phyloP scores from a whole-genome alignment of 2,797 vertebrate species.

The Enoplosus armatus region DNA sequence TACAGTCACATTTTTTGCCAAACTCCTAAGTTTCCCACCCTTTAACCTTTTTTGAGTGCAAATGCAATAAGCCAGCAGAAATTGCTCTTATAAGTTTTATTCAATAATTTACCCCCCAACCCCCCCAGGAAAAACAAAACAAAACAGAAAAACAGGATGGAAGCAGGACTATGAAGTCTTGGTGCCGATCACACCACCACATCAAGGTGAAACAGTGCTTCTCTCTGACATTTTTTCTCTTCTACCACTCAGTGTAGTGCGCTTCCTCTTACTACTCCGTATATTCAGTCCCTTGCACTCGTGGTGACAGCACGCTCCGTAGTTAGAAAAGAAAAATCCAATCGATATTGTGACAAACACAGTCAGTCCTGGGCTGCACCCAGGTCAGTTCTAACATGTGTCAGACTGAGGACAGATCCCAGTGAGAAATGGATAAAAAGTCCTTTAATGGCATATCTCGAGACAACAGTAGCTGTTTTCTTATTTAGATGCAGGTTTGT shows the following conservation, averaged over 20 bases:
- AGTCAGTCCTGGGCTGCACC: slow-evolving; percentile 50
- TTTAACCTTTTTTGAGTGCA: slow-evolving; percentile 78
- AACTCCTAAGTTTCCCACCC: slow-evolving; percentile 51
- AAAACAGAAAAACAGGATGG: slow-evolving; percentile 65
- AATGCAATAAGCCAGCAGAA: slow-evolving; percentile 83
- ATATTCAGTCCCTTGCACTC: slow-evolving; percentile 44
- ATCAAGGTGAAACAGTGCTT: slow-evolving; percentile 67
- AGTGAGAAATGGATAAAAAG: slow-evolving; percentile 54
- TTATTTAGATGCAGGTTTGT: slow-evolving; percentile 85
- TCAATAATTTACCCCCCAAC: slow-evolving; percentile 82
- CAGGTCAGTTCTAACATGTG: slow-evolving; percentile 57
- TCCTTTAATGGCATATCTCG: slow-evolving; percentile 81
- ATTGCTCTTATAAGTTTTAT: slow-evolving; percentile 70
- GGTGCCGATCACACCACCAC: slow-evolving; percentile 60
- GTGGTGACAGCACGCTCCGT: slow-evolving; percentile 34
- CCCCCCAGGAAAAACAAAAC: slow-evolving; percentile 10
- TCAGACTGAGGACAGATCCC: slow-evolving; percentile 67
- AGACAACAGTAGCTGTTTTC: slow-evolving; percentile 88
- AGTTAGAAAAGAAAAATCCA: slow-evolving; percentile 42
- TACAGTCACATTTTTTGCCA: slow-evolving; percentile 60
- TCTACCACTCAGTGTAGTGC: slow-evolving; percentile 68
- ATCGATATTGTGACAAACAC: slow-evolving; percentile 49
- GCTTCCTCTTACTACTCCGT: slow-evolving; percentile 55
- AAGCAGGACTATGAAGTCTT: slow-evolving; percentile 68
- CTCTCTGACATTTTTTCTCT: slow-evolving; percentile 51